Evolutionary conservation across 2,888 invertebrate genomes (phyloP).

Genomic region (Patella depressa): DNA sequence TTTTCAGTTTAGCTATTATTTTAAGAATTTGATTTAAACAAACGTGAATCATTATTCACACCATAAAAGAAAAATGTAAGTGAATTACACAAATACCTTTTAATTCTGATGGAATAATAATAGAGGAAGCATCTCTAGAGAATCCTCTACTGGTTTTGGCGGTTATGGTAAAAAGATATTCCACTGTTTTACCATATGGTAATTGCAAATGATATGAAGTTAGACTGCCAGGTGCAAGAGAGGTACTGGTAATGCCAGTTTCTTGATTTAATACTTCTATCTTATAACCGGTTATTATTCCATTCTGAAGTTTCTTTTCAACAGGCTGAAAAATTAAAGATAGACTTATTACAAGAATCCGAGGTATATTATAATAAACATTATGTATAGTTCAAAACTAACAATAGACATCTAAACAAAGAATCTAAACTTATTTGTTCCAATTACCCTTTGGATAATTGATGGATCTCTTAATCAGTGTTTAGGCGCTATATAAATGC

Average conservation of each 20-base stretch:
- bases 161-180: background rate
- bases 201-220: background rate
- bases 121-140: background rate
- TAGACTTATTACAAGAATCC: no score
- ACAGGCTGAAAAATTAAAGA: background rate
- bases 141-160: background rate
- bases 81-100: background rate
- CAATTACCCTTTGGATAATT: no score
- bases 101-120: background rate
- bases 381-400: no score
- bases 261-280: background rate
- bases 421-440: no score
- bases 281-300: slow-evolving; percentile 1
- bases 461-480: no score
- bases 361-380: no score
- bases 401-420: no score
- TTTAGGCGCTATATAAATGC: no score
- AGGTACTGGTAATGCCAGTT: background rate
- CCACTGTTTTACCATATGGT: background rate
- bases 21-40: no score
- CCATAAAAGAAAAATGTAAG: no score
- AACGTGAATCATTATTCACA: no score
- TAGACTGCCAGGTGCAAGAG: background rate
- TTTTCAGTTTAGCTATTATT: no score
- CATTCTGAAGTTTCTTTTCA: background rate